Conservation (phyloP, 2,888 invertebrate species). For the Ochropleura leucogaster region DNA sequence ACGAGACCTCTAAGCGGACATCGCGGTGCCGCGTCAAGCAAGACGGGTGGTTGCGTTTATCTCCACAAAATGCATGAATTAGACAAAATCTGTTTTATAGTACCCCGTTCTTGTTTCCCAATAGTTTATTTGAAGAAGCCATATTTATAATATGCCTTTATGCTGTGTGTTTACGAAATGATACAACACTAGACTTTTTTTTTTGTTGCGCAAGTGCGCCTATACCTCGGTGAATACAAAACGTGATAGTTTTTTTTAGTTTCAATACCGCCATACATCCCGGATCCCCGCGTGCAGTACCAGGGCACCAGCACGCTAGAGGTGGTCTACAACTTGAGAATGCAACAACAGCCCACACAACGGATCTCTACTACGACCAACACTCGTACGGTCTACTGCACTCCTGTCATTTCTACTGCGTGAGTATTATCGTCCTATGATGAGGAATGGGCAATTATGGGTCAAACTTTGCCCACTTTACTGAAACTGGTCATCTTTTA, state of each 20-base stretch:
- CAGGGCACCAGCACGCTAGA: conserved; percentile 68
- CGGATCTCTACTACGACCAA: conserved; percentile 60
- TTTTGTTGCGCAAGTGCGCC: not conserved
- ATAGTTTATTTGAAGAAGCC: no score
- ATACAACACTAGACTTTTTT: no score
- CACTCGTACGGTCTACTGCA: conserved; percentile 75
- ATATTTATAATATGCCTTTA: no score
- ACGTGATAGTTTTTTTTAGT: not conserved
- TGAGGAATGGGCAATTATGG: not conserved
- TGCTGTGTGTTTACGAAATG: no score
- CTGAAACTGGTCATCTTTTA: no score
- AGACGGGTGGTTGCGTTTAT: no score
- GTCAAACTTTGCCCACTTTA: no score
- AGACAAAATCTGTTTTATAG: no score
- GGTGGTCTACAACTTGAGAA: conserved; percentile 76
- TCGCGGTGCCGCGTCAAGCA: no score
- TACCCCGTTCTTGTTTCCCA: no score
- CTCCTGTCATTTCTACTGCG: conserved; percentile 73
- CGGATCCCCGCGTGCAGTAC: conserved; percentile 30
- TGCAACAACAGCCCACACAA: conserved; percentile 65
- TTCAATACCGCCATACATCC: conserved; percentile 29
- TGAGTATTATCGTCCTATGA: conserved; percentile 69
- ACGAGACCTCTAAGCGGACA: no score
- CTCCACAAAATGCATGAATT: no score
- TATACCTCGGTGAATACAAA: not conserved